Evolutionary conservation across 2,888 invertebrate species (phyloP).

Genomic region (Drosophila affinis): DNA sequence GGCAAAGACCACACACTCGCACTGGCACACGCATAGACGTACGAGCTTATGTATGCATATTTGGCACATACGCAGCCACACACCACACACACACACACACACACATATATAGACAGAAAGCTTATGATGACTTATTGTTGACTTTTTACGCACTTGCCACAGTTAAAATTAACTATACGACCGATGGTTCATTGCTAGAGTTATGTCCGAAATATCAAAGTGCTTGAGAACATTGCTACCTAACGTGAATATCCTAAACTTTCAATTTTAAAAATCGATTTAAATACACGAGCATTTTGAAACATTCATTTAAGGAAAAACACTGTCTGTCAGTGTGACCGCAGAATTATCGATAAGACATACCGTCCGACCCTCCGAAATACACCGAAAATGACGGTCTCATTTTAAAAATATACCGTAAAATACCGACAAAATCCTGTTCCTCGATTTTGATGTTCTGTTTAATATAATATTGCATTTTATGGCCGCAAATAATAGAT

Average conservation of each 20-base stretch:
- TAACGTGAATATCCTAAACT: background rate
- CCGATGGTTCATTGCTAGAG: slow-evolving; percentile 1
- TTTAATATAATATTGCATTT: too few species aligned
- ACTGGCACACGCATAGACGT: slow-evolving; percentile 30
- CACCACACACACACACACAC: slow-evolving; percentile 37
- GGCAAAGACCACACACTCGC: slow-evolving; percentile 47
- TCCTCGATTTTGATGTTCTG: too few species aligned
- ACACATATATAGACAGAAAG: slow-evolving; percentile 52
- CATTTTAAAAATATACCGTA: too few species aligned
- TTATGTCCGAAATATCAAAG: background rate
- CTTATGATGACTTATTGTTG: slow-evolving; percentile 54
- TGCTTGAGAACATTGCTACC: background rate
- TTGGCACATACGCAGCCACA: slow-evolving; percentile 32
- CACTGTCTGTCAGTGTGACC: background rate
- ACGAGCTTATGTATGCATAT: slow-evolving; percentile 14
- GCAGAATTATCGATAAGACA: too few species aligned
- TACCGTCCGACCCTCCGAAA: too few species aligned
- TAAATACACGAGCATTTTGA: slow-evolving; percentile 24
- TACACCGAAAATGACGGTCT: too few species aligned
- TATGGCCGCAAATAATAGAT: too few species aligned
- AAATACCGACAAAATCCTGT: too few species aligned
- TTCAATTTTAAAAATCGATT: slow-evolving; percentile 13
- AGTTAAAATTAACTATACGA: slow-evolving; percentile 2
- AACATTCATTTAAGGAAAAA: slow-evolving; percentile 17
- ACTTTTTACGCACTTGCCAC: slow-evolving; percentile 40